Base-by-base conservation (phyloP, 2,888 invertebrate genomes). In the Heterodera filipjevi region DNA sequence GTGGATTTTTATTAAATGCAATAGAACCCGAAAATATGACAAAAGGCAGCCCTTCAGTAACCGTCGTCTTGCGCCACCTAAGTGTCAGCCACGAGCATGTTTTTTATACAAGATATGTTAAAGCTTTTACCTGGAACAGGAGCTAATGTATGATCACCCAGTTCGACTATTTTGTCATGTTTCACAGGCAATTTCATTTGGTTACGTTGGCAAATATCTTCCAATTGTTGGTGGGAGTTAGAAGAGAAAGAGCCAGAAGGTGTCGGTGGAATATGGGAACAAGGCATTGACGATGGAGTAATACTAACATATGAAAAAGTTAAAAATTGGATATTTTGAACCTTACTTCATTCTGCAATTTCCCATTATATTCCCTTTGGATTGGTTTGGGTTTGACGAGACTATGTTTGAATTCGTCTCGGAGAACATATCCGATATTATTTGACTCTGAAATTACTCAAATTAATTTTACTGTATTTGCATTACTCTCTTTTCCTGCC, bases 201-300 rank as follows among this genome's bases (percentile, higher is more conserved):
- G 32, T 68, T 83, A 19, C 81, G 64, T 33, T 79, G 71, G 22
- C 79, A 49, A 32, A 83, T 85, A 3, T 66, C 80, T 46, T 83
- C 83, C 64, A 83, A 71, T 68, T 83, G 83, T 44, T 75, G 64
- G 33, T 83, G 68, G n/a, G 73, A 66, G 32, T 79, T 71, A 22
- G 32, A 30, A 46, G 79, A 27, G 10, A 19, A 53, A 53, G 53
- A 53, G 12, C 22, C 53, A 53, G 53, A 19, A 53, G n/a, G 6
- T 22, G n/a, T n/a, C n/a, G 22, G 6, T 53, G 53, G 22, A 44
- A 44, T 12, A 0, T 8, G 59, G 22, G n/a, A n/a, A 22, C 22
- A 22, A 59, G 59, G 27, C n/a, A 5, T 6, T 27, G 27, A 10
- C 10, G 59, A 27, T n/a, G 59, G n/a, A 27, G 27, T 10, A 39